phyloP scores from a whole-genome alignment of 2,797 vertebrate genomes.

The Pangasius larnaudii region DNA sequence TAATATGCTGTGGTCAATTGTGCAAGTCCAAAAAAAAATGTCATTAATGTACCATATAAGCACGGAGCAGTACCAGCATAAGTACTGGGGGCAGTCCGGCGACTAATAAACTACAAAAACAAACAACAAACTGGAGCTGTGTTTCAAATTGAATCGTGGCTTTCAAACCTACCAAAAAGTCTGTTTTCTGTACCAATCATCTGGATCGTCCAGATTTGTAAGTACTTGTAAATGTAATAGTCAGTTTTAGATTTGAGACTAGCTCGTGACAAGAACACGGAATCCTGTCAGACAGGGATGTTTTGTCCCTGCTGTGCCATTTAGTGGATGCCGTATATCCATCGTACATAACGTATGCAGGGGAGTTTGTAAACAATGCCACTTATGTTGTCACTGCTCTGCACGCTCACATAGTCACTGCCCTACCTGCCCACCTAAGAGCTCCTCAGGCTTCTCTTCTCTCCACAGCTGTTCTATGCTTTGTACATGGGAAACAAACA shows the following conservation, averaged over 20 bases:
- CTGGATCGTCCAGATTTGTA: background rate
- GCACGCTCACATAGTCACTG: background rate
- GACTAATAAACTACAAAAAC: background rate
- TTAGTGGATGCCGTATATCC: background rate
- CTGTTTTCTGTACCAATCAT: background rate
- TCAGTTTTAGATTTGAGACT: background rate
- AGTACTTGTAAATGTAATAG: background rate
- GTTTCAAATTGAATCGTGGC: background rate
- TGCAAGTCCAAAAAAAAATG: too few relatives aligned
- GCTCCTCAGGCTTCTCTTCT: conserved; percentile 36
- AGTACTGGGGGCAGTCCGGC: background rate
- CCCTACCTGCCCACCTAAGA: background rate
- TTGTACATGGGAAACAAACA: conserved; percentile 31
- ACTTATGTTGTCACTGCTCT: background rate
- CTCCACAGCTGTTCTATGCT: conserved; percentile 8
- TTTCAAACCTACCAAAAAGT: background rate
- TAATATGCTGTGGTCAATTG: background rate
- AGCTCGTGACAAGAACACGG: background rate
- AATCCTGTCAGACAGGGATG: background rate
- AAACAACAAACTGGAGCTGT: background rate
- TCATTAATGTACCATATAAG: background rate
- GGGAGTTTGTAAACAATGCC: background rate
- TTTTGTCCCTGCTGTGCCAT: background rate
- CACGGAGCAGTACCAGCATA: background rate
- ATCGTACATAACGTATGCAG: background rate